Percentiles rank a stretch among this genome's conserved stretches.
These are phyloP conservation scores for Scaptomyza flava DNA, from an alignment of 2,888 invertebrate genomes.

Conservation along the genomic window DNA sequence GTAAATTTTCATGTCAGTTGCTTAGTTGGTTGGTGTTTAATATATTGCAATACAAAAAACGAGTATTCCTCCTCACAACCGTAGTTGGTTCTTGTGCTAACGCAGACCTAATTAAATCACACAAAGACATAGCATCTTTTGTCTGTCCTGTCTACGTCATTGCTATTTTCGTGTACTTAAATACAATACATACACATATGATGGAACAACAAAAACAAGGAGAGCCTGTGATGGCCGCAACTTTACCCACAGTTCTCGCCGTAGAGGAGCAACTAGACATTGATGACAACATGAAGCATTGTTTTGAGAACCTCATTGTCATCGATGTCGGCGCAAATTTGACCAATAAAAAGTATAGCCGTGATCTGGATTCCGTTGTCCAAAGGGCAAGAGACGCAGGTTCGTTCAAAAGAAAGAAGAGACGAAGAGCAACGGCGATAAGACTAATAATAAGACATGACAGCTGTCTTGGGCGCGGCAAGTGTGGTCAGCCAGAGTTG, in stretches of 20 bases:
- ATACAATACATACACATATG: conserved; percentile 35
- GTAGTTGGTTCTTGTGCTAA: conserved; percentile 53
- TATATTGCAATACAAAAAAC: conserved; percentile 48
- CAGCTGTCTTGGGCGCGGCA: conserved; percentile 63
- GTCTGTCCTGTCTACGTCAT: conserved; percentile 71
- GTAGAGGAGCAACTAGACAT: conserved; percentile 68
- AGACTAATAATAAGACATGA: conserved; percentile 55
- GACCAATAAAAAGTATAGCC: conserved; percentile 96
- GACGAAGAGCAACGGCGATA: conserved; percentile 38
- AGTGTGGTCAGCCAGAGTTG: conserved; percentile 36
- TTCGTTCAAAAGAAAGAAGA: conserved; percentile 80
- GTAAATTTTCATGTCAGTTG: conserved; percentile 48
- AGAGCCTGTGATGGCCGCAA: conserved; percentile 43
- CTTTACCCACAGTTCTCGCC: conserved; percentile 31
- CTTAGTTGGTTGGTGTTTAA: conserved; percentile 53
- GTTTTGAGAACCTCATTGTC: conserved; percentile 95
- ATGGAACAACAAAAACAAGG: conserved; percentile 64
- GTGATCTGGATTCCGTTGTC: conserved; percentile 95
- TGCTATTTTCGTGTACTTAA: conserved; percentile 71
- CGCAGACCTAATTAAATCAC: conserved; percentile 68
- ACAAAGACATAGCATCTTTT: conserved; percentile 53
- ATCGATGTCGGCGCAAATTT: conserved; percentile 97
- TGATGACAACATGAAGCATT: conserved; percentile 88
- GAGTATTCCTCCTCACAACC: conserved; percentile 39
- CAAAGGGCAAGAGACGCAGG: conserved; percentile 97